A percentile compares a stretch with the other conserved stretches of the same genome.
phyloP scores from a whole-genome alignment of 2,797 vertebrate genomes.

The Simalia tracyae region DNA sequence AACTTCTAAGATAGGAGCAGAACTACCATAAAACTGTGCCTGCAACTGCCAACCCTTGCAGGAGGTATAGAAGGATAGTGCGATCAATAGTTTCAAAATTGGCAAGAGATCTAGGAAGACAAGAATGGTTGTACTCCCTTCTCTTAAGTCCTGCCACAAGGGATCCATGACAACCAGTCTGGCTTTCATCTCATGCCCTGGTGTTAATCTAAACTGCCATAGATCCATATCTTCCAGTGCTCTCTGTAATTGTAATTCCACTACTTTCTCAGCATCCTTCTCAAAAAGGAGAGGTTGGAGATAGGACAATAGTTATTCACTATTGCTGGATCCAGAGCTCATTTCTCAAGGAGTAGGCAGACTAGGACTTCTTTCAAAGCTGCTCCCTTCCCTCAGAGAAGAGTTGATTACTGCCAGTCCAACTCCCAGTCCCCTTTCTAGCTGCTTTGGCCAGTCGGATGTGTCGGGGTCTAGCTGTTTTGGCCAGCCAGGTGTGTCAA shows the following conservation, averaged over 20 bases:
- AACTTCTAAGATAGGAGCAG: no score
- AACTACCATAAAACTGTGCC: background rate
- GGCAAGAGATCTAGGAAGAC: background rate
- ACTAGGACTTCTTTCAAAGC: background rate
- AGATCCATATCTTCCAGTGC: background rate
- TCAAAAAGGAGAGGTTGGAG: background rate
- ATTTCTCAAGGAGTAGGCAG: background rate
- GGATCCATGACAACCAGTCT: background rate
- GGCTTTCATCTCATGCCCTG: background rate
- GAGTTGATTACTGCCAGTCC: background rate
- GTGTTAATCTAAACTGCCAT: no score
- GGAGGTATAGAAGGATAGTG: background rate
- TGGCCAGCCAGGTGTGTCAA: background rate
- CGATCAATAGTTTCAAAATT: background rate
- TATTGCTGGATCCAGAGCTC: background rate
- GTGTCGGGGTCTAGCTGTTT: background rate
- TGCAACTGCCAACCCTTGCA: background rate
- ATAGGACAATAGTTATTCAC: background rate
- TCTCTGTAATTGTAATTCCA: background rate
- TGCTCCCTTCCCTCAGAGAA: background rate
- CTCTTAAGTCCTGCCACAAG: background rate
- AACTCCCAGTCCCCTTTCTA: background rate
- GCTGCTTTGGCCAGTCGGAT: background rate
- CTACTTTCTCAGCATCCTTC: background rate
- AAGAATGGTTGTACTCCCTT: background rate